A percentile compares a stretch with the other conserved stretches of the same genome.
phyloP scores from a whole-genome alignment of 2,797 vertebrate species.

The Hephaestus fuliginosus region DNA sequence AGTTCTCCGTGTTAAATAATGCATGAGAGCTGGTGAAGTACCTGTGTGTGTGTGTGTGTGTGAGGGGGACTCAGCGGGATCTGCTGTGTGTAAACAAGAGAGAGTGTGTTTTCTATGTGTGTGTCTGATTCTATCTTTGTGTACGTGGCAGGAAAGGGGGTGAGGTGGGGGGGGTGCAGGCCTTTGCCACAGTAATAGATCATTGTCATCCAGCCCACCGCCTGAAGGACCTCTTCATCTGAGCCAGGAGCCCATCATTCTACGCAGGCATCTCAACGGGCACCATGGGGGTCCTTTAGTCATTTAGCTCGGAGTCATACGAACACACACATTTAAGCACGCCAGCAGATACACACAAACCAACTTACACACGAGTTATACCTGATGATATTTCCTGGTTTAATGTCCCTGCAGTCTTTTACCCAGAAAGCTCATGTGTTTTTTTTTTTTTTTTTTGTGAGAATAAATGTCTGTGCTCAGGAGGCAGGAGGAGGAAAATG shows the following conservation, averaged over 20 bases:
- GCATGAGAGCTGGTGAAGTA: conserved; percentile 46
- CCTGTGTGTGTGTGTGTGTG: conserved; percentile 1
- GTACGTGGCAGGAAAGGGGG: not conserved
- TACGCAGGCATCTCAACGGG: conserved; percentile 47
- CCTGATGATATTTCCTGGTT: conserved; percentile 11
- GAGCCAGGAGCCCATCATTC: conserved; percentile 58
- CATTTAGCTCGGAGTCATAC: conserved; percentile 62
- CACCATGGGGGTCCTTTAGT: conserved; percentile 51
- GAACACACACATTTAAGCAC: not conserved
- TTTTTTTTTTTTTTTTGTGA: not conserved
- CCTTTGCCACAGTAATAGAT: conserved; percentile 54
- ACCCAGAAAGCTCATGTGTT: not conserved
- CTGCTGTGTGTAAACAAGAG: conserved; percentile 15
- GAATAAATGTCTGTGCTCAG: conserved; percentile 21
- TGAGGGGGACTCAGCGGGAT: not conserved
- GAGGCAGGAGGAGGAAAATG: conserved; percentile 29
- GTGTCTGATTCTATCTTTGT: conserved; percentile 10
- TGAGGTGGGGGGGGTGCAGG: not conserved
- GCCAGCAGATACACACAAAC: not conserved
- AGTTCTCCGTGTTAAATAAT: conserved; percentile 65
- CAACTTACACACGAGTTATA: conserved; percentile 1
- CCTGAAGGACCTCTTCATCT: conserved; percentile 60
- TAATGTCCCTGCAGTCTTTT: not conserved
- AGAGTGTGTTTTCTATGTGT: conserved; percentile 12
- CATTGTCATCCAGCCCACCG: conserved; percentile 51